A percentile compares a stretch with the other conserved stretches of the same genome.
These are phyloP conservation scores for Physella acuta DNA, from an alignment of 1,140 invertebrate species.

Conservation along the genomic window DNA sequence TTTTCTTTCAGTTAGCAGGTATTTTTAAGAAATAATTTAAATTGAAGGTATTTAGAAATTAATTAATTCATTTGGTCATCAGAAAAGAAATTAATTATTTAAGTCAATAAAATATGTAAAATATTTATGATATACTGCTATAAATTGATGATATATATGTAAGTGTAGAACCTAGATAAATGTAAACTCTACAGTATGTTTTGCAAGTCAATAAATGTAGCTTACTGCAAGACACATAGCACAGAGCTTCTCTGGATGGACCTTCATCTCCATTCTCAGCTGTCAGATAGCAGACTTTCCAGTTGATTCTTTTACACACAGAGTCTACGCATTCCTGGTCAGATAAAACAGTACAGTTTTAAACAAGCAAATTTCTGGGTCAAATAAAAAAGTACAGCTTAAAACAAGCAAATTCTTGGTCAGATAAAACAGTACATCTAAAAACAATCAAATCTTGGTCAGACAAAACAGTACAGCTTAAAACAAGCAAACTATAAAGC, in stretches of 20 bases:
- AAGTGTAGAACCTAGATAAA: background rate
- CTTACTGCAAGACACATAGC: slow-evolving; percentile 84
- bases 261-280: slow-evolving; percentile 63
- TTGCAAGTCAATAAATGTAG: too few relatives aligned
- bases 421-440: slow-evolving; percentile 82
- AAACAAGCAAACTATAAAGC: too few relatives aligned
- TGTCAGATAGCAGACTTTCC: slow-evolving; percentile 95
- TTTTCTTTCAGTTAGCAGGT: too few relatives aligned
- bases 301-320: slow-evolving; percentile 90
- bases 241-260: slow-evolving; percentile 73
- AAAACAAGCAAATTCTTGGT: slow-evolving; percentile 85
- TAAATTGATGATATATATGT: too few relatives aligned
- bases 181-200: background rate
- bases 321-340: slow-evolving; percentile 83
- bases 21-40: too few relatives aligned
- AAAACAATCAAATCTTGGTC: slow-evolving; percentile 83
- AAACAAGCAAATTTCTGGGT: too few relatives aligned
- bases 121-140: too few relatives aligned
- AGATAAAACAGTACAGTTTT: background rate
- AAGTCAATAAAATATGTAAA: too few relatives aligned
- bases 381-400: too few relatives aligned
- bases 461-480: background rate
- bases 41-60: too few relatives aligned
- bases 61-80: too few relatives aligned
- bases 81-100: too few relatives aligned